Conservation (phyloP, 2,113 vertebrate genomes). For the Tragelaphus scriptus region DNA sequence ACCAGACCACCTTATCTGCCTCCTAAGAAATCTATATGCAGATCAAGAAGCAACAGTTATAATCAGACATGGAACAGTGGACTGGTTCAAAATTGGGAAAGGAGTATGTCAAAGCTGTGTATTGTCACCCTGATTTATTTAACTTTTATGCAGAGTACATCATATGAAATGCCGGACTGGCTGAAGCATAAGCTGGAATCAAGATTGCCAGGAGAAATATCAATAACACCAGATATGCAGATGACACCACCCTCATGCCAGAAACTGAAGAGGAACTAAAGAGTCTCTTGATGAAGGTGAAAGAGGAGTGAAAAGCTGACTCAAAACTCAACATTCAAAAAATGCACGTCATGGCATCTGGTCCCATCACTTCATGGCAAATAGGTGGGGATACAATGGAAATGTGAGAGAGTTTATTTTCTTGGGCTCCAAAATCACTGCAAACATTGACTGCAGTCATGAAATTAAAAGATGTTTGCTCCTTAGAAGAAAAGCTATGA, state of each 20-base stretch:
- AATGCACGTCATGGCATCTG: neutral
- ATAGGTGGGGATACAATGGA: neutral
- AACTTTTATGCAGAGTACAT: neutral
- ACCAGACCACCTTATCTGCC: neutral
- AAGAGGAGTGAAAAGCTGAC: neutral
- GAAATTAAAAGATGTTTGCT: neutral
- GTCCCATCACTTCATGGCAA: neutral
- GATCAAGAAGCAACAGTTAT: neutral
- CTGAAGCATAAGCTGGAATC: neutral
- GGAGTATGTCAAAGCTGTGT: neutral
- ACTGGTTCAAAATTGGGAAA: neutral
- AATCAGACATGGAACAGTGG: neutral
- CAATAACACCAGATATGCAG: neutral
- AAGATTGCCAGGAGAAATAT: neutral
- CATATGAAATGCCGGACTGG: neutral
- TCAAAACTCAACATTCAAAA: neutral
- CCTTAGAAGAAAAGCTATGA: neutral
- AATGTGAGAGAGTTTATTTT: neutral
- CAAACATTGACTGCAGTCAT: accelerated
- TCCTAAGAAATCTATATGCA: neutral
- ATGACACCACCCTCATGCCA: neutral
- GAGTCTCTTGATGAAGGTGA: neutral
- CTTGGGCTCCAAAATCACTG: neutral
- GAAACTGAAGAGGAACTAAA: neutral
- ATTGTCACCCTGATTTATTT: neutral